Evolutionary conservation across 2,888 invertebrate species (phyloP).

Genomic region (Bhutanitis thaidina): DNA sequence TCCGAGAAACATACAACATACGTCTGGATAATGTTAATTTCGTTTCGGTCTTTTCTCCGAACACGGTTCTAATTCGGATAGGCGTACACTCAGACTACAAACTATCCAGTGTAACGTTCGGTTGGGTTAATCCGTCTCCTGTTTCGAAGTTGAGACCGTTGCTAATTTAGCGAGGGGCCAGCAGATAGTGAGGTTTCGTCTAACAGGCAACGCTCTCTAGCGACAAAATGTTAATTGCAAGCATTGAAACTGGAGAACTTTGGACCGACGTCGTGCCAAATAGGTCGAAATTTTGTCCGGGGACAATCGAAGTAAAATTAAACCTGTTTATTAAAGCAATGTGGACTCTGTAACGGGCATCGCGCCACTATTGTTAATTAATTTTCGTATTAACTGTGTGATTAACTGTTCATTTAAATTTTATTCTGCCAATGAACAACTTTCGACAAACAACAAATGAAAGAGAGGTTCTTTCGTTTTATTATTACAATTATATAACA

Average conservation of each 20-base stretch:
- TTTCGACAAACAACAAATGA: too few species aligned
- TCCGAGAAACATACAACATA: neutral
- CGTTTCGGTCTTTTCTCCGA: neutral
- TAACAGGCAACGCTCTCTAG: constrained; percentile 32
- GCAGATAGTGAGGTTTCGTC: constrained; percentile 30
- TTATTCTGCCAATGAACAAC: neutral
- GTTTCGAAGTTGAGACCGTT: constrained; percentile 29
- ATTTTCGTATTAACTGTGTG: constrained; percentile 6
- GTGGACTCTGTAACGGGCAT: constrained; percentile 13
- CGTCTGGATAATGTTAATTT: neutral
- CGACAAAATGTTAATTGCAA: constrained; percentile 37
- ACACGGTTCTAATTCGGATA: constrained; percentile 1
- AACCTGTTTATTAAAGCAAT: constrained; percentile 12
- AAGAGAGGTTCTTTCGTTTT: too few species aligned
- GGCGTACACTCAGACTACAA: constrained; percentile 21
- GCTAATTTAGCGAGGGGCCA: constrained; percentile 33
- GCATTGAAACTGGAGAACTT: constrained; percentile 35
- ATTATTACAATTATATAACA: too few species aligned
- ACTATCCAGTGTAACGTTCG: constrained; percentile 26
- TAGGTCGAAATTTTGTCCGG: constrained; percentile 19
- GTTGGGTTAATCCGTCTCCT: constrained; percentile 32
- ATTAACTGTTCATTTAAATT: constrained; percentile 12
- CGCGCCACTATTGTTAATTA: constrained; percentile 13
- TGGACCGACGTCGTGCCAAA: constrained; percentile 18
- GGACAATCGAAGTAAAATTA: constrained; percentile 19